Evolutionary conservation across 37 sponge, comb jelly and placozoan genomes (phyloP), one percentile per base, ranked within the genome.

Genomic region (Lycopodina hypogea): DNA sequence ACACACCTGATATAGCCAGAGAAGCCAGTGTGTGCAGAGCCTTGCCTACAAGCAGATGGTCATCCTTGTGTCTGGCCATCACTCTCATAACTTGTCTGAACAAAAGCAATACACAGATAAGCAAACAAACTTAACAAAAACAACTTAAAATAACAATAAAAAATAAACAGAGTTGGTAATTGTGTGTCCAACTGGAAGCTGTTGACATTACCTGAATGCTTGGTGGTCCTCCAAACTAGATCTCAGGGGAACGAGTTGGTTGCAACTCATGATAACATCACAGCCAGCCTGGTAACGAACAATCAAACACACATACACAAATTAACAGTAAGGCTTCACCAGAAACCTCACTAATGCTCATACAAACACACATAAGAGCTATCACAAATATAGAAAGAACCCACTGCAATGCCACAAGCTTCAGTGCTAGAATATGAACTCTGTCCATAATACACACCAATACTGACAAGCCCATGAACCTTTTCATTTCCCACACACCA

Each of bases 211-310:
- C n/a, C n/a, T n/a, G n/a, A n/a, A n/a, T 3, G 68, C 87, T 30
- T 74, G 51, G 34, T 42, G 42, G 21, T 79, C 76, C 37, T 86
- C 87, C 21, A 86, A 18, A 35, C 41, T 74, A 22, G 69, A 17
- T 52, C 81, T 59, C 28, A 80, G 58, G 57, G 73, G 76, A 12
- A 74, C 60, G 26, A 56, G 56, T 66, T 75, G 37, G 58, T 86
- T 86, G 42, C 87, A 86, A 1, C 56, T 59, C 55, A 74, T 45
- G 2, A 86, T 18, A 11, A 68, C 80, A 34, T 86, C 81, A 86
- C 87, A 86, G 8, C 65, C 74, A 8, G 52, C 70, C 87, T 86
- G 71, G 30, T 9, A 30, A 17, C 8, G 2, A 65, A 17, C 35
- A 65, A 34, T 57, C 15, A 69, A 50, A 74, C 18, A 33, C 9